These are phyloP conservation scores for Tiaroga cobitis DNA, from an alignment of 2,797 vertebrate genomes.

Conservation along the genomic window DNA sequence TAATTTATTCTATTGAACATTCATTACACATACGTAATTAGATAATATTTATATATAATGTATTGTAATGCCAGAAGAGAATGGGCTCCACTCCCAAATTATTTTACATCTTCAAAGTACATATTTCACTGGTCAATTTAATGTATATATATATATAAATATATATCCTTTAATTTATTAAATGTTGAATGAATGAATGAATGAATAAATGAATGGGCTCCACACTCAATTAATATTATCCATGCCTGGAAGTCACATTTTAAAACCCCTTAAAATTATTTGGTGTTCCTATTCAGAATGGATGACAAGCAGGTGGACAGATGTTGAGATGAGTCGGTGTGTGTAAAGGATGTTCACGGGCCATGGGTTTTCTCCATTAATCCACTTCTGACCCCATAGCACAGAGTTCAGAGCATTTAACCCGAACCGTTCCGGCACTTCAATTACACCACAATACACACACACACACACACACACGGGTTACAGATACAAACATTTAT, in stretches of 20 bases:
- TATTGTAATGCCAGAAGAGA: not conserved
- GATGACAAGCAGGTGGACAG: not conserved
- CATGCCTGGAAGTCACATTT: not conserved
- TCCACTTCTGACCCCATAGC: conserved; percentile 63
- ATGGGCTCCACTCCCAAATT: not conserved
- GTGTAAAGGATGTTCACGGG: conserved; percentile 50
- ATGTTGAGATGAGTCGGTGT: conserved; percentile 25
- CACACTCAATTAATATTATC: not conserved
- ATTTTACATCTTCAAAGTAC: not conserved
- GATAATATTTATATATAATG: not conserved
- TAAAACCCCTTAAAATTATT: not conserved
- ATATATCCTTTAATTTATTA: no score
- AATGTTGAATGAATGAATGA: not conserved
- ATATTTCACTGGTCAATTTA: not conserved
- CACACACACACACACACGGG: not conserved
- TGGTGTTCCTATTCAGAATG: not conserved
- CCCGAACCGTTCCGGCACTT: conserved; percentile 65
- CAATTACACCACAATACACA: conserved; percentile 63
- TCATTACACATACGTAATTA: not conserved
- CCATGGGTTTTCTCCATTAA: conserved; percentile 69
- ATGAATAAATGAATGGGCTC: not conserved
- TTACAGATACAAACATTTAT: conserved; percentile 46
- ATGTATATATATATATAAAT: no score
- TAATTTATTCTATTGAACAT: not conserved
- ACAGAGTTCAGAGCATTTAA: conserved; percentile 76